Base-by-base conservation (phyloP, 2,888 invertebrate species). In the Orthosia gracilis region DNA sequence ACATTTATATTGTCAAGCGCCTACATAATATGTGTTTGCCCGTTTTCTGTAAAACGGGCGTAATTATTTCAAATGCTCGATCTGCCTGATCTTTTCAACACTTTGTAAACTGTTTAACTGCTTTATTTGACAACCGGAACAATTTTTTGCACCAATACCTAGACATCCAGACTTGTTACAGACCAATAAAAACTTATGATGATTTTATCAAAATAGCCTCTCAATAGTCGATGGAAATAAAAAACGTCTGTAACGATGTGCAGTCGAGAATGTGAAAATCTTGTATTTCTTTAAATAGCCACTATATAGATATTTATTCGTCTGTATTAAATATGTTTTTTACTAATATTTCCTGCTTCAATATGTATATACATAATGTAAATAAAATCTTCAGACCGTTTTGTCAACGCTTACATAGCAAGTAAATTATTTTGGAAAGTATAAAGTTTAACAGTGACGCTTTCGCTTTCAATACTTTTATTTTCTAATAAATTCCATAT, bases 401-500 rank as follows among this genome's bases (percentile, higher is more conserved):
- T 49, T 72, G 13, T 26, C 15, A 47, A 26, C 7, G 12, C 45
- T 69, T 21, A 18, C 18, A 15, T 54, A 1, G 13, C 5, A 73
- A 54, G 17, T 13, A 47, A 49, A 13, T 40, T 31, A 40, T 7
- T 1, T 23, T 55, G 40, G 73, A 76, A 73, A 76, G 54, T 52
- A 18, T 47, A 13, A 17, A 49, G 54, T 49, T 40, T 9, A 21
- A 31, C 18, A 11, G 11, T n/a, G n/a, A 54, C 21, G 31, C 40
- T 13, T 47, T 15, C 2, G 5, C 15, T 23, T 49, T 7, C n/a
- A 50, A n/a, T 17, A 23, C 40, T 7, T 26, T 23, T 23, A 17
- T 23, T 55, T 73, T 23, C n/a, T 26, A n/a, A 40, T 23, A 54
- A 64, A 23, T 23, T 17, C 9, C 13, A 13, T 9, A 54, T n/a